Base-by-base conservation (phyloP, 2,797 vertebrate species). In the Buceros bicornis region DNA sequence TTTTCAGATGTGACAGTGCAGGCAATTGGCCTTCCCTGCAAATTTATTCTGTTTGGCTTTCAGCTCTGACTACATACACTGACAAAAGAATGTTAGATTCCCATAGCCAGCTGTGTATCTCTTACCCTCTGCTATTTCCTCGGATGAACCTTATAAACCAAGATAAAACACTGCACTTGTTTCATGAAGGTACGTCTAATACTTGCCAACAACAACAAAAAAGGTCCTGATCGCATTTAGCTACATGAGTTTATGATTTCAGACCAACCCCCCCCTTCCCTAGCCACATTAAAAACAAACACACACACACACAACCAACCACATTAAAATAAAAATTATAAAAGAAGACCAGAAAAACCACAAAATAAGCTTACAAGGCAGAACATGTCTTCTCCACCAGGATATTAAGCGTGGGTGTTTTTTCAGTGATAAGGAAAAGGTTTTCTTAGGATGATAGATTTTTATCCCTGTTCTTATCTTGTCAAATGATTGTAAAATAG, bases 301-400 rank as follows among this genome's bases (percentile, higher is more conserved):
- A 48, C 5, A 48, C 21, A 48, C 24, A 11, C 12, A 20, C 24
- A 18, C 18, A 48, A 14, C 33, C 33, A 40, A 40, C 37, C 4
- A 60, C 8, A 58, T 37, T 45, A 29, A 58, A 77, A 47, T 43
- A 28, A 69, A 82, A 91, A 35, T 8, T 0, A 24, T 8, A 47
- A 43, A 65, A 70, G 50, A 53, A 9, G 3, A 40, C 4, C 0
- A 8, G n/a, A 71, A 35, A 0, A 2, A 0, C 22, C 18, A 40
- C 3, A 64, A 83, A 73, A 66, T 18, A 66, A 70, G 3, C 0
- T 0, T 40, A 43, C 7, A 33, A 47, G 11, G 19, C 50, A 65
- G 47, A 85, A 82, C 25, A 61, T 8, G 1, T 31, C 16, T 43
- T 71, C 12, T 76, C 25, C 54, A 9, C 5, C 13, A 25, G 31